Conservation (phyloP, 1,140 invertebrate species). For the Brachionus manjavacas region DNA sequence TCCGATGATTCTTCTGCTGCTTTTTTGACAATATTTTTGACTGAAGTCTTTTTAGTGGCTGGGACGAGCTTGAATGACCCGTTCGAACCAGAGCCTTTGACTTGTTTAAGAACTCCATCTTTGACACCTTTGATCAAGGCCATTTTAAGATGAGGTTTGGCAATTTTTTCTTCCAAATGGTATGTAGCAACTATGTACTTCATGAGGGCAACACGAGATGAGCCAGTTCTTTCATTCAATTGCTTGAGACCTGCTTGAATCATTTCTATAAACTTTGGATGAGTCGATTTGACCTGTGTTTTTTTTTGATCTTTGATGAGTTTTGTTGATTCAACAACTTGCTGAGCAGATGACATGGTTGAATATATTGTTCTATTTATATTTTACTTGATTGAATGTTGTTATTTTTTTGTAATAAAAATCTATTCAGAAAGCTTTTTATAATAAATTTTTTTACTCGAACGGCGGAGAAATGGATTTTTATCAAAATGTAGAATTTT, state of each 20-base stretch:
- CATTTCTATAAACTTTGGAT: constrained; percentile 42
- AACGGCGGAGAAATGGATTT: constrained; percentile 29
- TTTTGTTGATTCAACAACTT: background rate
- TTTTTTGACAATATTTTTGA: background rate
- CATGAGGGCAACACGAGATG: constrained; percentile 36
- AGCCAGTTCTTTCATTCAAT: constrained; percentile 43
- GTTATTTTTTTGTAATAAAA: background rate
- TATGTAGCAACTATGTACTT: constrained; percentile 43
- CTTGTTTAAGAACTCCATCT: constrained; percentile 33
- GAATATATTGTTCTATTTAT: background rate
- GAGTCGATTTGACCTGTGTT: background rate
- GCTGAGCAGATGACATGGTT: background rate
- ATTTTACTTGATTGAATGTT: background rate
- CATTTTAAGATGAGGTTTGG: constrained; percentile 27
- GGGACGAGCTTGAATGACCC: constrained; percentile 42
- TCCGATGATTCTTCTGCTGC: background rate
- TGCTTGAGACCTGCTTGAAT: constrained; percentile 24
- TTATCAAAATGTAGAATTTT: background rate
- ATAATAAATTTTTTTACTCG: background rate
- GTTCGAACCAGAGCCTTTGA: constrained; percentile 42
- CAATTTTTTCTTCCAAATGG: constrained; percentile 6
- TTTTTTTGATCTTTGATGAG: background rate
- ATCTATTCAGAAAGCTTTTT: background rate
- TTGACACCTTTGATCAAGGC: constrained; percentile 33
- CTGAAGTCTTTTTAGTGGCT: background rate